Evolutionary conservation across 2,888 invertebrate species (phyloP), one percentile per base, ranked within the genome.

Genomic region (Loripinus fragilis): DNA sequence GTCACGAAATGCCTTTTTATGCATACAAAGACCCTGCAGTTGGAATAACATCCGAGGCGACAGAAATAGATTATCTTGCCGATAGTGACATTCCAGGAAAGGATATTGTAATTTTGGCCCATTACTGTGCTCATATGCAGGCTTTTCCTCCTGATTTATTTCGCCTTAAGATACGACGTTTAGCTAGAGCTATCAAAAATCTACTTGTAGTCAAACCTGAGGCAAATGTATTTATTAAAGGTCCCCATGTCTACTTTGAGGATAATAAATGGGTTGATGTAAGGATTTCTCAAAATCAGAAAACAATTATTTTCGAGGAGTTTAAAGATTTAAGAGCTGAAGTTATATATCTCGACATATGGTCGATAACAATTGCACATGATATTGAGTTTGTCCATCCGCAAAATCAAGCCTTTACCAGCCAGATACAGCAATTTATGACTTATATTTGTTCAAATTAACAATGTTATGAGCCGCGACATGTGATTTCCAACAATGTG

Each of bases 1-100:
- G 76, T 41, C 81, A 78, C 30, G 81, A 73, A 65, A 76, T 81
- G 76, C 81, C 81, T 33, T 78, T 74, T 35, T 74, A 81, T 48
- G 78, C 74, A 52, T 60, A 35, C 12, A 52, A 76, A 35, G 74
- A 78, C 7, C 70, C 73, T 5, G 45, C 73, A n/a, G 33, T 73
- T 30, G 70, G 60, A n/a, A 78, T 81, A 17, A 33, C 42, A 15
- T 78, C 78, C 0, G 50, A 76, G 2, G 67, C 81, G 0, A 48
- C 66, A 10, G 70, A 76, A n/a, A 15, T 81, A 28, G 5, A 71
- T 12, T 5, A 25, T 17, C n/a, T 81, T 20, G 67, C 73, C 8
- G 8, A 41, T 0, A 25, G 42, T n/a, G 25, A 41, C 25, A 35
- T n/a, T n/a, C n/a, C n/a, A n/a, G n/a, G n/a, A n/a, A n/a, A n/a